Base-by-base conservation (phyloP, 2,888 invertebrate genomes). In the Hedychridium roseum region DNA sequence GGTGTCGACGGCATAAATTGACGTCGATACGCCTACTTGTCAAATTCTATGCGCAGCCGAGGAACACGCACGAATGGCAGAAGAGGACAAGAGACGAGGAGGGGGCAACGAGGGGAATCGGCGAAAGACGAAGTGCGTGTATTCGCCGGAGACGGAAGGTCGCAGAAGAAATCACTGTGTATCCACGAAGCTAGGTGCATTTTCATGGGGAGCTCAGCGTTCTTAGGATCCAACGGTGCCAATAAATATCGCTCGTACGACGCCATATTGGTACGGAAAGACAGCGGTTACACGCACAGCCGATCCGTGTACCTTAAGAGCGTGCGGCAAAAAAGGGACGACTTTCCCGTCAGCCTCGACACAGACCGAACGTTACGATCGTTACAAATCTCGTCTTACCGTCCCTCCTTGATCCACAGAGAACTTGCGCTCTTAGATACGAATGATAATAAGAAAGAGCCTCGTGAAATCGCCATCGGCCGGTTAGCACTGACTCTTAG, bases 171-270 rank as follows among this genome's bases (percentile, higher is more conserved):
- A n/a, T n/a, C n/a, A n/a, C n/a, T n/a, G n/a, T n/a, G n/a, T n/a
- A n/a, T n/a, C n/a, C n/a, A n/a, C n/a, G n/a, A n/a, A n/a, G n/a
- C n/a, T n/a, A n/a, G n/a, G 28, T 32, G 41, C 41, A 51, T 60
- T 63, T 63, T 63, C 52, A 54, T 52, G 49, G 51, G 54, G 49
- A n/a, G n/a, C n/a, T n/a, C n/a, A n/a, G n/a, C n/a, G 46, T 37
- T 38, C 41, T 38, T 28, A 41, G 30, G 38, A 9, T 12, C 30
- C 32, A 20, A 39, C 38, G 40, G 38, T 32, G 51, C 41, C 52
- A 45, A 55, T 58, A 60, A 52, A 61, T 37, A 52, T 44, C 37
- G 40, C 32, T 42, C 41, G 17, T 14, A 27, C 11, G 23, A 23
- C 35, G 49, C 56, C 46, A 50, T 58, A 58, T 54, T 34, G 15